Evolutionary conservation across 23 tunicate species (phyloP), one percentile per base, ranked within the genome.

Genomic region (Styela plicata): DNA sequence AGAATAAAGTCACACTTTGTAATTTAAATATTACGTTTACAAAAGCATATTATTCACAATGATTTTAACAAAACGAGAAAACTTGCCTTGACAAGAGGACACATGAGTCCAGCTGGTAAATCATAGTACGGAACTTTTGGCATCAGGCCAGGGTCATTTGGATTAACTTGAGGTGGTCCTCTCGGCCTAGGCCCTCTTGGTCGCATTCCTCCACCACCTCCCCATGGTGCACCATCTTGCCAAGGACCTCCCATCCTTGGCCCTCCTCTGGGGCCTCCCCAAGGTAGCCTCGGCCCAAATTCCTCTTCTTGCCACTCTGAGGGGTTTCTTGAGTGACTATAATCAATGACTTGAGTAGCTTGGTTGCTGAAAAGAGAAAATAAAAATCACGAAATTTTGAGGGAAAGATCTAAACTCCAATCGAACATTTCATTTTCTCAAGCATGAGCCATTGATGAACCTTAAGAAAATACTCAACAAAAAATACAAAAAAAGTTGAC

Each of bases 81-180:
- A 65, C 71, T 52, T 52, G 90, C 88, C 65, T 85, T 85, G 0
- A 95, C 96, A 31, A 89, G 79, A 0, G 99, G 97, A 24, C 98
- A 97, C 99, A 96, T 96, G 64, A 96, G 63, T 1, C 99, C 99
- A 2, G 97, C 92, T 71, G 99, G 99, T 19, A 96, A 70, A 37
- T 96, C 97, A 74, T 87, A 96, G 74, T 96, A 96, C 27, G 94
- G 94, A 7, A 69, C 89, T 76, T 80, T 84, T 0, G 99, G 99
- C 7, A 85, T 96, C 24, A 96, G 71, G 23, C 85, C 74, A 1
- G 85, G 52, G 64, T 90, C 96, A 27, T 78, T 79, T 25, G 69
- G 85, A 2, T 52, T 29, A 21, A 76, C 44, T 20, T 67, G 63
- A 2, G 82, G 82, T 1, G 76, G 62, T 13, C 82, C 82, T 52